Conservation (phyloP, 92 coral and sea anemone genomes). For the Ricordea florida region DNA sequence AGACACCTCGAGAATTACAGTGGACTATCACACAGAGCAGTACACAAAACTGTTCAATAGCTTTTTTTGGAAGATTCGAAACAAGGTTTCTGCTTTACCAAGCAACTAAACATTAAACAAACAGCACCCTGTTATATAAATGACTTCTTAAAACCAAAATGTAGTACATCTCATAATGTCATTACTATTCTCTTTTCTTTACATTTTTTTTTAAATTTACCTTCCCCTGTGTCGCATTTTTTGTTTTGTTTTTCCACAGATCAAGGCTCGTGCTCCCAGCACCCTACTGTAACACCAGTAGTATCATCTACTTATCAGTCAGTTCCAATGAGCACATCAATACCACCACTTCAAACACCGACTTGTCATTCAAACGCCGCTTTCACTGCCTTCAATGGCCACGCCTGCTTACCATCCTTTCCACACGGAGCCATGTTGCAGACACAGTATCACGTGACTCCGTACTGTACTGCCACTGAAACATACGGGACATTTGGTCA, state of each 20-base stretch:
- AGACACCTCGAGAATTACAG: no score
- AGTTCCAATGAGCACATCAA: constrained; percentile 36
- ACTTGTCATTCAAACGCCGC: constrained; percentile 52
- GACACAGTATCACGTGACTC: constrained; percentile 76
- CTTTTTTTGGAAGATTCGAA: no score
- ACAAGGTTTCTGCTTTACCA: no score
- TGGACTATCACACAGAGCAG: no score
- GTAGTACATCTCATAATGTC: no score
- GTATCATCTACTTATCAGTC: constrained; percentile 23
- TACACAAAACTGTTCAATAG: no score
- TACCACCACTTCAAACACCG: constrained; percentile 32
- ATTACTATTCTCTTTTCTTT: no score
- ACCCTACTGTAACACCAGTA: constrained; percentile 17
- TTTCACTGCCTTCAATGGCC: constrained; percentile 53
- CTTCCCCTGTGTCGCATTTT: no score
- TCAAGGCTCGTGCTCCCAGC: constrained; percentile 58
- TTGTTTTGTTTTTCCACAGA: not conserved
- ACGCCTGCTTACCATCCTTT: constrained; percentile 66
- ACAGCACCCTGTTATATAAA: no score
- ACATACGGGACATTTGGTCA: constrained; percentile 71
- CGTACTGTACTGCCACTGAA: constrained; percentile 72
- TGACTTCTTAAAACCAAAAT: no score
- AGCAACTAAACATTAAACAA: no score
- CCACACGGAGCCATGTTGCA: constrained; percentile 65
- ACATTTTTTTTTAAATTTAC: no score